These are phyloP conservation scores for Hydrocynus forskahlii DNA, from an alignment of 2,797 vertebrate species.

Conservation along the genomic window DNA sequence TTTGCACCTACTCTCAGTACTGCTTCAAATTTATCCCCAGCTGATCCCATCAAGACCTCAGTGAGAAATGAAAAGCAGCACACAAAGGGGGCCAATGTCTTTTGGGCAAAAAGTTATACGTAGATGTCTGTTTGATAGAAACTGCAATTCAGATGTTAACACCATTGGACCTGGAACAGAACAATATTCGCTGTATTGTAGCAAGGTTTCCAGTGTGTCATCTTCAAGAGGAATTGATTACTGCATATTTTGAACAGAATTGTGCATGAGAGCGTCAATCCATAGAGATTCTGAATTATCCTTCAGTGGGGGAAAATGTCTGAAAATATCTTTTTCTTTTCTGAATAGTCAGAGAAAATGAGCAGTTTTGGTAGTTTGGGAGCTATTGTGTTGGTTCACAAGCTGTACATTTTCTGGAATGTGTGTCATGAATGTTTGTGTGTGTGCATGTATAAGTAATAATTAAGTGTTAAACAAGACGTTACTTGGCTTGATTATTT, in stretches of 20 bases:
- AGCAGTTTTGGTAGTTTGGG: background rate
- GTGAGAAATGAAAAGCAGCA: conserved; percentile 1
- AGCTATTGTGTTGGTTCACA: background rate
- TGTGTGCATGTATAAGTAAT: background rate
- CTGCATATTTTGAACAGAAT: conserved; percentile 34
- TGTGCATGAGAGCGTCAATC: conserved; percentile 24
- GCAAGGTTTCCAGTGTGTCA: conserved; percentile 34
- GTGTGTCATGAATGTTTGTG: background rate
- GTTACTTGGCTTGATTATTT: background rate
- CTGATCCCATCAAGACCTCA: conserved; percentile 26
- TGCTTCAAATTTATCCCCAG: conserved; percentile 30
- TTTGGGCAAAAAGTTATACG: background rate
- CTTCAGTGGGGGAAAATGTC: conserved; percentile 11
- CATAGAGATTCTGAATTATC: conserved; percentile 2
- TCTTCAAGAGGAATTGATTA: conserved; percentile 42
- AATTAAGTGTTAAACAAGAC: background rate
- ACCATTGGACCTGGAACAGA: conserved; percentile 18
- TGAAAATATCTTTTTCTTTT: conserved; percentile 22
- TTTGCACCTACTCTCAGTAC: conserved; percentile 13
- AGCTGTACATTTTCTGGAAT: no score
- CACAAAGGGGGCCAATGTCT: background rate
- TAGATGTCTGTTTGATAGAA: conserved; percentile 30
- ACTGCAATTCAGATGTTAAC: conserved; percentile 34
- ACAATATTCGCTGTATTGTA: conserved; percentile 28
- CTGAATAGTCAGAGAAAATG: background rate